These are phyloP conservation scores for Caenorhabditis tropicalis DNA, from an alignment of 1,140 invertebrate species.

Conservation along the genomic window DNA sequence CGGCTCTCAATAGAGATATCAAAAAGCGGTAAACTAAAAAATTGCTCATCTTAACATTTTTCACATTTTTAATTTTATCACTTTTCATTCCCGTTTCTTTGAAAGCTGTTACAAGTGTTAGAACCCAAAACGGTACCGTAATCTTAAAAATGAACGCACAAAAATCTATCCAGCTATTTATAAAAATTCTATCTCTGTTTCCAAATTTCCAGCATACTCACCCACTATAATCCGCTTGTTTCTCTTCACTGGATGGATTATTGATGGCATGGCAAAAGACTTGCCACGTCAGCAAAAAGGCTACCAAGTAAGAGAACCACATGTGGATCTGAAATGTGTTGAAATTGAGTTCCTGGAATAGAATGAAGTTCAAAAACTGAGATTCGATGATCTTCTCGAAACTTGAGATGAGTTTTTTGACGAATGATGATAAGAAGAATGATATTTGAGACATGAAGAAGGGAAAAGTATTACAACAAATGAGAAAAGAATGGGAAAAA, in stretches of 20 bases:
- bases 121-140: too few species aligned
- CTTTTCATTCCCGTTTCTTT: too few species aligned
- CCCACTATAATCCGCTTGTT: conserved; percentile 17
- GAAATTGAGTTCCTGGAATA: not conserved
- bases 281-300: not conserved
- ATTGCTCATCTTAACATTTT: too few species aligned
- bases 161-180: too few species aligned
- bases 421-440: not conserved
- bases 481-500: not conserved
- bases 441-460: not conserved
- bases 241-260: not conserved
- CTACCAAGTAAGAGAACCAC: not conserved
- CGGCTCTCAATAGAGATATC: too few species aligned
- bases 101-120: too few species aligned
- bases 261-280: not conserved
- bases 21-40: too few species aligned
- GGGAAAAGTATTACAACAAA: not conserved
- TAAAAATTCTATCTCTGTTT: not conserved
- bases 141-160: too few species aligned
- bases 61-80: too few species aligned
- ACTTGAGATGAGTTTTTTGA: too few species aligned
- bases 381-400: too few species aligned
- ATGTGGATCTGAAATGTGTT: not conserved
- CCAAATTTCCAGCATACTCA: not conserved
- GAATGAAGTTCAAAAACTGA: not conserved